Conservation (phyloP, 2,797 vertebrate genomes). For the Dendrocincla fuliginosa region DNA sequence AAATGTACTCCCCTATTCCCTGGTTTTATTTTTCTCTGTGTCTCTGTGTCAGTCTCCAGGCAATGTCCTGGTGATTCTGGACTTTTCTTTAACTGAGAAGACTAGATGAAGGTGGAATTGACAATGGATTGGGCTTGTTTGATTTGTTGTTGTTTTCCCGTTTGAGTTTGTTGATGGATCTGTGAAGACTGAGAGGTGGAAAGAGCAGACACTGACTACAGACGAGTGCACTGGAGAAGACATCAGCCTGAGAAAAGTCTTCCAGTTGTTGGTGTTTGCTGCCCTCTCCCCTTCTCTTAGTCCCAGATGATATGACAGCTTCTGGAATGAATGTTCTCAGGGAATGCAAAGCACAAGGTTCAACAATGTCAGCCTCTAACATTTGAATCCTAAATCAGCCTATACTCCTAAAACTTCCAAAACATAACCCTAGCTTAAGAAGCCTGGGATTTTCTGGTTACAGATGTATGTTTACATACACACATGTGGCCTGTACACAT, state of each 20-base stretch:
- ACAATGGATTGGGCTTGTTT: background rate
- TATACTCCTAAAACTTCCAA: background rate
- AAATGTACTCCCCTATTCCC: background rate
- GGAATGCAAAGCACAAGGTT: background rate
- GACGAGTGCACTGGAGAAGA: background rate
- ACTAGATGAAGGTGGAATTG: background rate
- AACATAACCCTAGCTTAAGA: background rate
- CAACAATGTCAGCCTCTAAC: background rate
- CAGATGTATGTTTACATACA: fast-evolving
- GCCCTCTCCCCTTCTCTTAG: background rate
- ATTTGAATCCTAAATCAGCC: background rate
- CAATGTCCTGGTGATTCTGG: background rate
- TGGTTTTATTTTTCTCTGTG: background rate
- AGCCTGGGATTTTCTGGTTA: background rate
- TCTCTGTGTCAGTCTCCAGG: background rate
- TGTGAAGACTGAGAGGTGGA: background rate
- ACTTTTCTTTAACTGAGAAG: background rate
- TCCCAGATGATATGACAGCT: fast-evolving
- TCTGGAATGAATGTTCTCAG: background rate
- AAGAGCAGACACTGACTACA: background rate
- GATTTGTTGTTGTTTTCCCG: background rate
- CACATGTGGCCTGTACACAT: background rate
- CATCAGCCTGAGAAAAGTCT: background rate
- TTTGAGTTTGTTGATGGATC: background rate
- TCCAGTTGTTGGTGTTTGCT: background rate